These are phyloP conservation scores for Prorops nasuta DNA, from an alignment of 1,140 invertebrate species.

Conservation along the genomic window DNA sequence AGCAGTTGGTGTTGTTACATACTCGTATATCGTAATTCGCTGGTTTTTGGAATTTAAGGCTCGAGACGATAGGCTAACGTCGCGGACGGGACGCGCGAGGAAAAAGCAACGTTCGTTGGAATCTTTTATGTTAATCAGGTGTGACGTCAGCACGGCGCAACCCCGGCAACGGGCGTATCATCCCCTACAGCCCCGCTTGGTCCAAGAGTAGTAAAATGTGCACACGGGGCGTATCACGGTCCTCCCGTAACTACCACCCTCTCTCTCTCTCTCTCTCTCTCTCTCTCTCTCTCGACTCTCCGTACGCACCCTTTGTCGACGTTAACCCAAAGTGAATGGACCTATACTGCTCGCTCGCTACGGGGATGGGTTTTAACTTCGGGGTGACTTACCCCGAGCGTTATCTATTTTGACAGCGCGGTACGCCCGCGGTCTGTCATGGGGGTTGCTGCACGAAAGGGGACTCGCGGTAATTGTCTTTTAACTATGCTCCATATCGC, in stretches of 20 bases:
- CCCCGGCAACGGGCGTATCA: constrained; percentile 21
- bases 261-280: constrained; percentile 1
- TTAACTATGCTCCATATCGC: constrained; percentile 36
- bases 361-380: constrained; percentile 53
- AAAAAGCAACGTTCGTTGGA: no score
- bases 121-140: constrained; percentile 36
- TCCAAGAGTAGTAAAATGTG: constrained; percentile 19
- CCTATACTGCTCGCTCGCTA: constrained; percentile 28
- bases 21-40: no score
- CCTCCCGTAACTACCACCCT: constrained; percentile 10
- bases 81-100: no score
- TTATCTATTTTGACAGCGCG: constrained; percentile 58
- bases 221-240: constrained; percentile 26
- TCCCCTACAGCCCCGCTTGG: constrained; percentile 15
- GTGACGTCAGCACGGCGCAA: constrained; percentile 32
- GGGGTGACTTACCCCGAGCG: constrained; percentile 51
- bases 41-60: no score
- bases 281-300: no score
- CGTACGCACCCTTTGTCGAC: constrained; percentile 41
- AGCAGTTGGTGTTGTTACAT: no score
- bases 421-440: constrained; percentile 50
- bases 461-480: constrained; percentile 44
- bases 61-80: no score
- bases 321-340: constrained; percentile 49
- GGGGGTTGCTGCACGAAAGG: constrained; percentile 27